These are phyloP conservation scores for Enteromius trimaculatus DNA, from an alignment of 2,797 vertebrate species.

Conservation along the genomic window DNA sequence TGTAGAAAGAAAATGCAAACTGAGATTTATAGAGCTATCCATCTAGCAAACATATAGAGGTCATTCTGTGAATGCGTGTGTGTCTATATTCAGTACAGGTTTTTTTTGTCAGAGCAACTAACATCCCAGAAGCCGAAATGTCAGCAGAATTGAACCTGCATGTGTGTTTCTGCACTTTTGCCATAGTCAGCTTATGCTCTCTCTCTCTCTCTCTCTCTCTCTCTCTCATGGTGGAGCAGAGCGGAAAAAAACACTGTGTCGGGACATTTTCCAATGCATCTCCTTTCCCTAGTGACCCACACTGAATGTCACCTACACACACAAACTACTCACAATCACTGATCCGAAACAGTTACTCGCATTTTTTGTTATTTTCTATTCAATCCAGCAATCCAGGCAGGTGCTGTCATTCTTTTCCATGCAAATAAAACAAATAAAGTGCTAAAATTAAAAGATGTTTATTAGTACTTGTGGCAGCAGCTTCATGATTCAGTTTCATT, in stretches of 20 bases:
- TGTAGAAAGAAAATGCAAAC: slow-evolving; percentile 8
- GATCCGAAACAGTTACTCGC: slow-evolving; percentile 4
- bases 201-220: slow-evolving; percentile 30
- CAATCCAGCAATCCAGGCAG: not conserved
- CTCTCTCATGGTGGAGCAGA: not conserved
- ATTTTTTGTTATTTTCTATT: not conserved
- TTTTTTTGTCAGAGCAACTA: slow-evolving; percentile 41
- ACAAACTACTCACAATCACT: slow-evolving; percentile 19
- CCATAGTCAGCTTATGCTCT: slow-evolving; percentile 55
- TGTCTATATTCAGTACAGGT: slow-evolving; percentile 30
- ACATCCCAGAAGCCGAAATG: slow-evolving; percentile 26
- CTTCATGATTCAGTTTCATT: not conserved
- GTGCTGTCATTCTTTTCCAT: not conserved
- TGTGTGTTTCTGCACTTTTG: slow-evolving; percentile 53
- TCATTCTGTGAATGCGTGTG: slow-evolving; percentile 17
- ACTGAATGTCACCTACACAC: slow-evolving; percentile 39
- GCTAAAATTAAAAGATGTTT: not conserved
- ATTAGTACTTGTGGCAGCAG: not conserved
- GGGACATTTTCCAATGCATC: slow-evolving; percentile 68
- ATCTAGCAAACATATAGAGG: slow-evolving; percentile 10
- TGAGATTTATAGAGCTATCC: not conserved
- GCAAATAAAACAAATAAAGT: not conserved
- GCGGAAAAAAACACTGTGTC: slow-evolving; percentile 70
- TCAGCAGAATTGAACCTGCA: slow-evolving; percentile 36
- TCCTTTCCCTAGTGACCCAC: slow-evolving; percentile 51